A percentile compares a stretch with the other conserved stretches of the same genome.
Conservation (phyloP, 2,888 invertebrate genomes). For the Eupithecia dodoneata region DNA sequence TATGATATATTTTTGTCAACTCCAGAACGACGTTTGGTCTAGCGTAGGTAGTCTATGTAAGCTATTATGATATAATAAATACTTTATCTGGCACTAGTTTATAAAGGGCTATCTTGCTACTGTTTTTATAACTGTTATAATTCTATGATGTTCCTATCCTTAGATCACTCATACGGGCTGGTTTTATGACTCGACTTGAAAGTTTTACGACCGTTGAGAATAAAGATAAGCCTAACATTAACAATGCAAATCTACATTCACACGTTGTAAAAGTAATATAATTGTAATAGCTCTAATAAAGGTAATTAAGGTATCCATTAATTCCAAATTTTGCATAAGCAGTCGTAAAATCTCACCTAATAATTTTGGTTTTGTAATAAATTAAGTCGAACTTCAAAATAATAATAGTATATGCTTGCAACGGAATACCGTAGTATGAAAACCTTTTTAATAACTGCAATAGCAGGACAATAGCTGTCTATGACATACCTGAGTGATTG, state of each 20-base stretch:
- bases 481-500: no score
- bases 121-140: constrained; percentile 10
- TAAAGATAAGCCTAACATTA: constrained; percentile 48
- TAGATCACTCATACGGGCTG: constrained; percentile 33
- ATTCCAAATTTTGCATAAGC: constrained; percentile 22
- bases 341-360: constrained; percentile 19
- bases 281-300: constrained; percentile 27
- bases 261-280: constrained; percentile 47
- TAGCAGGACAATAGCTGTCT: no score
- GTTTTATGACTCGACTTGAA: constrained; percentile 42
- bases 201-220: constrained; percentile 45
- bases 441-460: no score
- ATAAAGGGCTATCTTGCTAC: background rate
- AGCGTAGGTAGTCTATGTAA: no score
- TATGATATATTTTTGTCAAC: no score
- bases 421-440: no score
- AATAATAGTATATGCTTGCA: background rate
- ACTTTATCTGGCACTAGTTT: background rate
- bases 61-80: no score
- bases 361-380: constrained; percentile 8
- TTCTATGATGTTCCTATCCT: constrained; percentile 18
- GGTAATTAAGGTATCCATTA: constrained; percentile 20
- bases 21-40: no score
- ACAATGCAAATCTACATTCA: constrained; percentile 50
- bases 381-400: background rate